Evolutionary conservation across 2,797 vertebrate genomes (phyloP), one percentile per base, ranked within the genome.

Genomic region (Protonibea diacanthus): DNA sequence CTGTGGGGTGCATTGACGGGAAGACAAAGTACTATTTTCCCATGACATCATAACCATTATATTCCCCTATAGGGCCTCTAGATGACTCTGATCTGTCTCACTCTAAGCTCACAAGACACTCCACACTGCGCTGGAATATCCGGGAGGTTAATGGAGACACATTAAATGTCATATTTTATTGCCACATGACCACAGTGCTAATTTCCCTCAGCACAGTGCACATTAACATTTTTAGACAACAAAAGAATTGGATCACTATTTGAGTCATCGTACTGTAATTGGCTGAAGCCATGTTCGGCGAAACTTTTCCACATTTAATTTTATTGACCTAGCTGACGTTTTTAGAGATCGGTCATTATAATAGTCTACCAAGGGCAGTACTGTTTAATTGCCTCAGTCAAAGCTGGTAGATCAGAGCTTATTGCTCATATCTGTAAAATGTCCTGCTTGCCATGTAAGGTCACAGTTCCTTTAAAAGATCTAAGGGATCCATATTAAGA

Each of bases 31-130:
- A 3, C 57, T 55, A 67, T 85, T 89, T 89, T 86, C 81, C 79
- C 68, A 83, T 87, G 83, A 90, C 78, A 74, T 86, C 79, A 68
- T 72, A 65, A 48, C 61, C 25, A 52, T 88, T 77, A 68, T 76
- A 51, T 71, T 47, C 17, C 74, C 38, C 62, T 40, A 1, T 51
- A 10, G 60, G 71, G 67, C 66, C 53, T 67, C 42, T 40, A 52
- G 25, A 60, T 73, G 18, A 78, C 66, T 71, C 21, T 3, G 25
- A 68, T 45, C 38, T 33, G 25, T 40, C 69, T 78, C 56, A 69
- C 15, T 71, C 13, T 5, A 11, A 49, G 21, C 59, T 80, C 68
- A 78, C 60, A 63, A 59, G 62, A 83, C 44, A 13, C 47, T 73
- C 17, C 42, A 49, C n/a, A 48, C 62, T 52, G n/a, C n/a, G 51